These are phyloP conservation scores for Uropetala carovei DNA, from an alignment of 2,888 invertebrate species.

Conservation along the genomic window DNA sequence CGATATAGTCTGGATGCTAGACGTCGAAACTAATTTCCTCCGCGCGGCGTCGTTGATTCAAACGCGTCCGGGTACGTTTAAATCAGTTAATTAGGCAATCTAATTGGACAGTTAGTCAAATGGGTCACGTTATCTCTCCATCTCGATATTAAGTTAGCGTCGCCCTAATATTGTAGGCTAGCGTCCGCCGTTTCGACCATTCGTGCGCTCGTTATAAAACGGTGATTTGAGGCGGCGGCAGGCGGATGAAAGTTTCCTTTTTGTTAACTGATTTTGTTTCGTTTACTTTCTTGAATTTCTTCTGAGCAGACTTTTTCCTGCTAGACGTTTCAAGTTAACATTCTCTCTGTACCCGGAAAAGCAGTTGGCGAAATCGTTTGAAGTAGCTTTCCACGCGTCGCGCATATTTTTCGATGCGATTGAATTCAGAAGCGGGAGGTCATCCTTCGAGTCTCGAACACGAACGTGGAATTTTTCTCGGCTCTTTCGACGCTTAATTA, in stretches of 20 bases:
- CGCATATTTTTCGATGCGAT: too few species aligned
- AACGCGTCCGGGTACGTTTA: background rate
- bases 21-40: background rate
- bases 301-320: too few species aligned
- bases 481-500: too few species aligned
- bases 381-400: too few species aligned
- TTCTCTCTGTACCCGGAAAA: too few species aligned
- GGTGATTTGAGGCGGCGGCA: background rate
- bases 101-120: slow-evolving; percentile 6
- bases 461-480: too few species aligned
- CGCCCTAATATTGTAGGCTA: background rate
- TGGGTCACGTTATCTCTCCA: background rate
- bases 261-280: background rate
- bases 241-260: background rate
- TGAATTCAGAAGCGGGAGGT: too few species aligned
- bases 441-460: too few species aligned
- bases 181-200: background rate
- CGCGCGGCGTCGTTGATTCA: background rate
- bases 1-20: slow-evolving; percentile 21
- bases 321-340: too few species aligned
- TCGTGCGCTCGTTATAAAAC: background rate
- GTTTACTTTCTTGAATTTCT: background rate
- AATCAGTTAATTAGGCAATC: background rate
- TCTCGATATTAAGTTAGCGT: background rate
- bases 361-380: too few species aligned